These are phyloP conservation scores for Drosophila picticornis DNA, from an alignment of 2,888 invertebrate species.

Conservation along the genomic window DNA sequence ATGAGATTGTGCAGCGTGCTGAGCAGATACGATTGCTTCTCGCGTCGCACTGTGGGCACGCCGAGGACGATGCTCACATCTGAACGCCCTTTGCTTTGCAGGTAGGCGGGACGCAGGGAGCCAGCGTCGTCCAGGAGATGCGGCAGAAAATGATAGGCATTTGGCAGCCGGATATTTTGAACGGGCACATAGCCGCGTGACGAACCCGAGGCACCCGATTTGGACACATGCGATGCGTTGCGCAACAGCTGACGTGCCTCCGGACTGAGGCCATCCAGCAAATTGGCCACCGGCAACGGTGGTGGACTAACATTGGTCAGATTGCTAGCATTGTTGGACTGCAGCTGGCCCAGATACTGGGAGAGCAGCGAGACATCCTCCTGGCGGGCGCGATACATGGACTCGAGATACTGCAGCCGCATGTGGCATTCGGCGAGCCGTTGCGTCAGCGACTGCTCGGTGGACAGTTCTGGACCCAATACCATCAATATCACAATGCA, in stretches of 20 bases:
- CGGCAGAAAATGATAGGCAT: constrained; percentile 94
- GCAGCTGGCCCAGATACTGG: constrained; percentile 87
- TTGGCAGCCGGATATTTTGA: constrained; percentile 89
- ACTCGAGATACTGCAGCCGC: constrained; percentile 91
- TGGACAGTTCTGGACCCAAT: constrained; percentile 87
- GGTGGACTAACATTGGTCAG: constrained; percentile 47
- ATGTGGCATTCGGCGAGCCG: constrained; percentile 91
- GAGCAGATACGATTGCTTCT: constrained; percentile 94
- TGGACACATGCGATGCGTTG: constrained; percentile 85
- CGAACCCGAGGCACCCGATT: constrained; percentile 14
- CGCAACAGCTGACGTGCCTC: constrained; percentile 85
- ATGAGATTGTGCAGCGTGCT: constrained; percentile 94
- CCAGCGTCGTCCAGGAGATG: constrained; percentile 92
- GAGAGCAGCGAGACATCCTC: constrained; percentile 91
- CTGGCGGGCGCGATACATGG: constrained; percentile 91
- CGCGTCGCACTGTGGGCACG: constrained; percentile 94
- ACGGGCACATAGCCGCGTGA: constrained; percentile 83
- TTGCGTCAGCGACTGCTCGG: constrained; percentile 89
- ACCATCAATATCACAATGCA: constrained; percentile 86
- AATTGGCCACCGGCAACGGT: constrained; percentile 60
- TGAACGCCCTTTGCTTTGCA: constrained; percentile 90
- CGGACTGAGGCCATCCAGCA: constrained; percentile 85
- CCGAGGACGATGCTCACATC: constrained; percentile 93
- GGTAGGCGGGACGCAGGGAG: constrained; percentile 92
- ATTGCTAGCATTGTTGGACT: constrained; percentile 65